Evolutionary conservation across 2,888 invertebrate genomes (phyloP).

Genomic region (Thelaira solivaga): DNA sequence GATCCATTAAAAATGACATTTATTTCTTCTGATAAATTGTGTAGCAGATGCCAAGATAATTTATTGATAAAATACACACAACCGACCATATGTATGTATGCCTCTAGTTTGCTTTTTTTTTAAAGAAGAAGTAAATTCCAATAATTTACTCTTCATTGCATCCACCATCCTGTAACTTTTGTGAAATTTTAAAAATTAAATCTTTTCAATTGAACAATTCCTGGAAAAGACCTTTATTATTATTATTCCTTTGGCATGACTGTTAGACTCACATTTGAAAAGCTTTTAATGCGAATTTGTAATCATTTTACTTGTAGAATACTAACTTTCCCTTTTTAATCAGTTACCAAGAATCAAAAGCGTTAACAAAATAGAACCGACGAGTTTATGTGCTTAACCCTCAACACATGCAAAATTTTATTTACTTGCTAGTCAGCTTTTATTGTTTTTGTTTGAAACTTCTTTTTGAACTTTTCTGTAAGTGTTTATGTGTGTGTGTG

Average conservation of each 20-base stretch:
- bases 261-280: no score
- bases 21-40: no score
- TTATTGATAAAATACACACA: no score
- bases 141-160: background rate
- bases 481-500: no score
- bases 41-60: no score
- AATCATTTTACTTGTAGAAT: constrained; percentile 42
- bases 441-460: constrained; percentile 7
- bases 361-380: background rate
- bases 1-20: no score
- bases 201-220: constrained; percentile 29
- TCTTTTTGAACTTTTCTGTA: no score
- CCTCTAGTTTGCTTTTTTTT: no score
- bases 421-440: background rate
- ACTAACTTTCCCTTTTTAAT: constrained; percentile 33
- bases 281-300: no score
- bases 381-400: background rate
- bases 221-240: background rate
- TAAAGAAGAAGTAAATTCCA: no score
- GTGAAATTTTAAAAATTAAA: background rate
- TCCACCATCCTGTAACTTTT: background rate
- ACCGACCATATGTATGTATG: no score
- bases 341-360: background rate
- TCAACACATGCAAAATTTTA: constrained; percentile 28
- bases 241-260: no score